phyloP scores from a whole-genome alignment of 2,797 vertebrate genomes.

The Passerculus sandwichensis region DNA sequence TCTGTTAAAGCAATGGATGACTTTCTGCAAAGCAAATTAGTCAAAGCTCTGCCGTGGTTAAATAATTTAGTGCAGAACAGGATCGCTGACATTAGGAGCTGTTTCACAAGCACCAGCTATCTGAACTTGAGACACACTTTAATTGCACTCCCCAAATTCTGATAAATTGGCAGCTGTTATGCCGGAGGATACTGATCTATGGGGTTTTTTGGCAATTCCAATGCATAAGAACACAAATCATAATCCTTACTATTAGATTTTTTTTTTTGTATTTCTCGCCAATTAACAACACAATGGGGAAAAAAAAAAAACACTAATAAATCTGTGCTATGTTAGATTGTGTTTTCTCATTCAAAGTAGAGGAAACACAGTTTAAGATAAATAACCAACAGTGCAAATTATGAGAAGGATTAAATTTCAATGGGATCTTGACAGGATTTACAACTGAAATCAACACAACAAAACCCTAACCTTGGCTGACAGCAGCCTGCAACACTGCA shows the following conservation, averaged over 20 bases:
- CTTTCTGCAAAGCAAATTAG: not conserved
- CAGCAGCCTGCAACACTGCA: not conserved
- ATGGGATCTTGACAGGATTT: not conserved
- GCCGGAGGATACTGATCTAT: not conserved
- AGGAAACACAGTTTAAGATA: not conserved
- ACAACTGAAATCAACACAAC: not conserved
- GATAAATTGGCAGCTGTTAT: not conserved
- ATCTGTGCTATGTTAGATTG: no score
- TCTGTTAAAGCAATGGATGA: not conserved
- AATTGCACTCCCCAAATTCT: not conserved
- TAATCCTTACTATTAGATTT: not conserved
- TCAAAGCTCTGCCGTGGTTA: not conserved
- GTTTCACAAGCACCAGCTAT: not conserved
- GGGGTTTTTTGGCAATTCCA: not conserved
- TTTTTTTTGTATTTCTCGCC: not conserved
- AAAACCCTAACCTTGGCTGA: not conserved
- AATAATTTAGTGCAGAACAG: not conserved
- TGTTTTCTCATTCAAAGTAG: not conserved
- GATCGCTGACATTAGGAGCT: not conserved
- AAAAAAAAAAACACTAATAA: not conserved
- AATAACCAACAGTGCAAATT: rapidly evolving
- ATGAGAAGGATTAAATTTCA: not conserved
- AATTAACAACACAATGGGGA: not conserved
- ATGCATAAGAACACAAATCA: not conserved
- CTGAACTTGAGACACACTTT: not conserved